phyloP scores from a whole-genome alignment of 1,140 invertebrate genomes.

The Micrasema longulum region DNA sequence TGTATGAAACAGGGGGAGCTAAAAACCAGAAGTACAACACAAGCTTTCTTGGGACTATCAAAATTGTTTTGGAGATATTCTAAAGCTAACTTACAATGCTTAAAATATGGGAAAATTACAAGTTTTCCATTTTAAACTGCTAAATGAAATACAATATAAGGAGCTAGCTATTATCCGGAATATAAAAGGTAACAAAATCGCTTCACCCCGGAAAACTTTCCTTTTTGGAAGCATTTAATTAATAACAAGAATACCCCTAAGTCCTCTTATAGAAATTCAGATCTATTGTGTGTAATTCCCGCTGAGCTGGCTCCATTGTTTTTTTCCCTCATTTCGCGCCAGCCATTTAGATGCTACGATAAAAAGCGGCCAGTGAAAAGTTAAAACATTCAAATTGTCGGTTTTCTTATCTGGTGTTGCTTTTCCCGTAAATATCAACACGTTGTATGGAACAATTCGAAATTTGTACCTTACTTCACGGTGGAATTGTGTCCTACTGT shows the following conservation, averaged over 20 bases:
- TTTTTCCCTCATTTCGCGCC: neutral
- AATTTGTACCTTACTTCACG: neutral
- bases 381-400: neutral
- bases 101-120: constrained; percentile 9
- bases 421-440: constrained; percentile 15
- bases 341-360: constrained; percentile 10
- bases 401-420: constrained; percentile 8
- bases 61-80: too few species aligned
- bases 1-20: too few species aligned
- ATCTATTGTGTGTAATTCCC: constrained; percentile 14
- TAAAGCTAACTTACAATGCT: neutral
- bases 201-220: constrained; percentile 6
- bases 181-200: constrained; percentile 9
- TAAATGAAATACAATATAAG: neutral
- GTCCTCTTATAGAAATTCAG: constrained; percentile 7
- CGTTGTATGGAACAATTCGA: constrained; percentile 2
- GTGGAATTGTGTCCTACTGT: too few species aligned
- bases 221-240: constrained; percentile 15
- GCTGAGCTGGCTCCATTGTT: constrained; percentile 1
- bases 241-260: constrained; percentile 17
- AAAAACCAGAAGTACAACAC: too few species aligned
- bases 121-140: constrained; percentile 1
- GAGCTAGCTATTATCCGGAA: neutral
- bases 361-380: neutral
- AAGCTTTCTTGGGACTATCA: too few species aligned